Evolutionary conservation across 2,113 vertebrate species (phyloP), one percentile per base, ranked within the genome.

Genomic region (Ailurus styani): DNA sequence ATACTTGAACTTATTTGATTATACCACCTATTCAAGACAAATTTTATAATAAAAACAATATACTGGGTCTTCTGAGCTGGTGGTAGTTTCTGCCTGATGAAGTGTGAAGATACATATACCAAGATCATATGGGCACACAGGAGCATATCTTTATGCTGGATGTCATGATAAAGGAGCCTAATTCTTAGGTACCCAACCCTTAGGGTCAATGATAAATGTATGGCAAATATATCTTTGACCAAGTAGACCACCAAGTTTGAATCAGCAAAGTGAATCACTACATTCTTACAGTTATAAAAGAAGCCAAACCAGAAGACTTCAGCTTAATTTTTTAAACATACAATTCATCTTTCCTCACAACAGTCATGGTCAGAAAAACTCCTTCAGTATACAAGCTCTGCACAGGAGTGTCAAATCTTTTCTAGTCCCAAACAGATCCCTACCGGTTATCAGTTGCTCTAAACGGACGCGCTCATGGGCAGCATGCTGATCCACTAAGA

Each of bases 401-500:
- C 82, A 52, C 68, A 45, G n/a, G n/a, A 55, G 34, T 55, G 21
- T 75, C 72, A 20, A 25, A 10, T 75, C 40, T 96, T 57, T 70
- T 31, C 82, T 62, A 84, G n/a, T 45, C 11, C 18, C 42, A 94
- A 7, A 31, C 47, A 72, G 95, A 92, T 68, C 9, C 97, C 97
- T 98, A 99, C 99, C 99, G 98, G 98, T 97, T 37, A 99, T 98
- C 45, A 99, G 99, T 96, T 99, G 99, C 98, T 99, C 99, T 93
- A 99, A 98, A 37, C 99, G 99, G 83, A 99, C 98, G 52, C 99
- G 99, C 98, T 99, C 99, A 7, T 99, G 99, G 82, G 99, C 99
- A 85, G 99, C 99, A 6, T 99, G 99, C 95, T 99, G 99, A 97
- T 99, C 99, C 93, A 99, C 99, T 96, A 99, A 98, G 87, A 99